A percentile compares a stretch with the other conserved stretches of the same genome.
Evolutionary conservation across 2,797 vertebrate species (phyloP).

Genomic region (Champsocephalus esox): DNA sequence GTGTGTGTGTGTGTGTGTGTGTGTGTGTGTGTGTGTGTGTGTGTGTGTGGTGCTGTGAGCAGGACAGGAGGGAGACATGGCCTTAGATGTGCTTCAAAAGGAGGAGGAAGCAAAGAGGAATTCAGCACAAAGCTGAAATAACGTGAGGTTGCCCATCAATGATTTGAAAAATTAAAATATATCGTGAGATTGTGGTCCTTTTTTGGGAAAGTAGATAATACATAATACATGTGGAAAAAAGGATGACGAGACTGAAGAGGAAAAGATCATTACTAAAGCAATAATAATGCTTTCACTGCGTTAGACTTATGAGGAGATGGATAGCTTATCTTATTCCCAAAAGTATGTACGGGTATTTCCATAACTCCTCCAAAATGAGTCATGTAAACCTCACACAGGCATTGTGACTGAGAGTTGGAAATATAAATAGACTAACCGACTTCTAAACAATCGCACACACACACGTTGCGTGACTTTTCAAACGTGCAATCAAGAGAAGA

Average conservation of each 20-base stretch:
- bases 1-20: not conserved
- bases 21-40: slow-evolving; percentile 4
- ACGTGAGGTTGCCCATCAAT: not conserved
- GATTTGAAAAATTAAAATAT: not conserved
- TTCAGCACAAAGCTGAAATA: not conserved
- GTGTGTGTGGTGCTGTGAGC: not conserved
- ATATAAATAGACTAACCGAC: not conserved
- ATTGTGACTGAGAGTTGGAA: not conserved
- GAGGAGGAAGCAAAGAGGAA: not conserved
- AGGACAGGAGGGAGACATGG: not conserved
- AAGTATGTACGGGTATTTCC: not conserved
- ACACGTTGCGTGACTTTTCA: not conserved
- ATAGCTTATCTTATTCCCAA: not conserved
- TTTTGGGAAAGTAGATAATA: not conserved
- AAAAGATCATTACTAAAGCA: not conserved
- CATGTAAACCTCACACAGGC: not conserved
- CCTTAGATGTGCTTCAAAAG: slow-evolving; percentile 25
- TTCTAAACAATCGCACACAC: not conserved
- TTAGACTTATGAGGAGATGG: not conserved
- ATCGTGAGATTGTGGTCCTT: not conserved
- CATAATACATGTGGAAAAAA: not conserved
- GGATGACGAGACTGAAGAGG: not conserved
- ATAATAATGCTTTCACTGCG: no score
- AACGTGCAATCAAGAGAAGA: slow-evolving; percentile 3
- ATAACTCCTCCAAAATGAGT: not conserved